These are phyloP conservation scores for Myotis davidii DNA, from an alignment of 2,113 vertebrate genomes.

Conservation along the genomic window DNA sequence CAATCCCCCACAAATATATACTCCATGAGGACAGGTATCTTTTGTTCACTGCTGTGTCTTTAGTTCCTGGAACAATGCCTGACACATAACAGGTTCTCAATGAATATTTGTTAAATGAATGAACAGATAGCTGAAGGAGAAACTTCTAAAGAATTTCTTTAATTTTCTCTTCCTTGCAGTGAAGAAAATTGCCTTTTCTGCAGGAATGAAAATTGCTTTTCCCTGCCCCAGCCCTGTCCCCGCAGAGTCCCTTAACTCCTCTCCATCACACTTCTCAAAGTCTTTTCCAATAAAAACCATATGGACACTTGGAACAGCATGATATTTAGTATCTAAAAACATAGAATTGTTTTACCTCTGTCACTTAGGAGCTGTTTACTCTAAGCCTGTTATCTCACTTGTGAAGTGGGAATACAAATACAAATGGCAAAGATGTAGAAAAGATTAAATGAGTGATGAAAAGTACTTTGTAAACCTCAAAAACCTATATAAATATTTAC, in stretches of 20 bases:
- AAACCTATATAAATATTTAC: constrained; percentile 18
- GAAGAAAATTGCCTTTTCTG: constrained; percentile 41
- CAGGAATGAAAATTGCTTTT: constrained; percentile 11
- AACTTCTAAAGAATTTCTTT: constrained; percentile 41
- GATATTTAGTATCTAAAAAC: not conserved
- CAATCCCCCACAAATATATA: not conserved
- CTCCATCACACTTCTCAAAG: not conserved
- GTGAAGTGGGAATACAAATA: constrained; percentile 35
- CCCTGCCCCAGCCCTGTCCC: not conserved
- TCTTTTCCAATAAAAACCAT: constrained; percentile 21
- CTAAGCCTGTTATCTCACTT: not conserved
- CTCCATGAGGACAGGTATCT: not conserved
- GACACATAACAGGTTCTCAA: not conserved
- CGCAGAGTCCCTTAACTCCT: not conserved
- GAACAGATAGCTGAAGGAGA: not conserved
- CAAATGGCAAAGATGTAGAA: not conserved
- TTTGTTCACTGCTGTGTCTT: not conserved
- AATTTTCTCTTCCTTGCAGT: not conserved
- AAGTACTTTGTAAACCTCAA: not conserved
- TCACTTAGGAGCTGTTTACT: not conserved
- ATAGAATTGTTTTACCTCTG: not conserved
- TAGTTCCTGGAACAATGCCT: not conserved
- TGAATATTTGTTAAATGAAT: not conserved
- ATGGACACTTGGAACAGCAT: not conserved
- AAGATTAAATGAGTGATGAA: not conserved